Conservation (phyloP, 2,888 invertebrate species). For the Autographa gamma region DNA sequence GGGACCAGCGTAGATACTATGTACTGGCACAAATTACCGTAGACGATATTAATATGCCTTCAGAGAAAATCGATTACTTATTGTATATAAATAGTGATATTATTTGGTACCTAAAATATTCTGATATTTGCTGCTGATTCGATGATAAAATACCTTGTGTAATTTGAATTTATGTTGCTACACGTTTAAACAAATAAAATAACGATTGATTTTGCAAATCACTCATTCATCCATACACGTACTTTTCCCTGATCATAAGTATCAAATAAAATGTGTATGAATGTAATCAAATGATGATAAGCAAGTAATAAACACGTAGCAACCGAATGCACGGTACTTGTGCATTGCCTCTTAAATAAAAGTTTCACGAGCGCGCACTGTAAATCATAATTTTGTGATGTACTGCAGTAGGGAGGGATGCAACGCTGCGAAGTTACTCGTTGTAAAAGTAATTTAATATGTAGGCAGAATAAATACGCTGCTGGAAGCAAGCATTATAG, state of each 20-base stretch:
- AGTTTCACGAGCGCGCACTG: conserved; percentile 58
- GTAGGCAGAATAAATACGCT: conserved; percentile 59
- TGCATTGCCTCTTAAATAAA: conserved; percentile 59
- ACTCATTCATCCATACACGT: not conserved
- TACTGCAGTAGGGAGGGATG: conserved; percentile 53
- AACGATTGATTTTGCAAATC: not conserved
- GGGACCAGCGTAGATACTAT: not conserved
- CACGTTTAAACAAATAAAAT: too few relatives aligned
- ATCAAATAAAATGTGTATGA: too few relatives aligned
- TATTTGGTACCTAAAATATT: too few relatives aligned
- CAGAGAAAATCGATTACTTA: not conserved
- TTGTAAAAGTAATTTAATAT: conserved; percentile 67
- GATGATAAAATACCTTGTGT: too few relatives aligned
- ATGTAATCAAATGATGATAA: conserved; percentile 15
- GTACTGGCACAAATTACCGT: not conserved
- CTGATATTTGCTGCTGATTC: too few relatives aligned
- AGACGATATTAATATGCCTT: not conserved
- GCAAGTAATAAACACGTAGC: conserved; percentile 39
- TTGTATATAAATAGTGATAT: too few relatives aligned
- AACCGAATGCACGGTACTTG: conserved; percentile 43
- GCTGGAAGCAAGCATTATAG: conserved; percentile 30
- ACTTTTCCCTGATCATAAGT: not conserved
- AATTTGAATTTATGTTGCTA: too few relatives aligned
- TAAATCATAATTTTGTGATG: conserved; percentile 67
- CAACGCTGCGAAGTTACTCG: conserved; percentile 59